A percentile compares a stretch with the other conserved stretches of the same genome.
phyloP scores from a whole-genome alignment of 2,888 invertebrate genomes.

The Dermolepida albohirtum region DNA sequence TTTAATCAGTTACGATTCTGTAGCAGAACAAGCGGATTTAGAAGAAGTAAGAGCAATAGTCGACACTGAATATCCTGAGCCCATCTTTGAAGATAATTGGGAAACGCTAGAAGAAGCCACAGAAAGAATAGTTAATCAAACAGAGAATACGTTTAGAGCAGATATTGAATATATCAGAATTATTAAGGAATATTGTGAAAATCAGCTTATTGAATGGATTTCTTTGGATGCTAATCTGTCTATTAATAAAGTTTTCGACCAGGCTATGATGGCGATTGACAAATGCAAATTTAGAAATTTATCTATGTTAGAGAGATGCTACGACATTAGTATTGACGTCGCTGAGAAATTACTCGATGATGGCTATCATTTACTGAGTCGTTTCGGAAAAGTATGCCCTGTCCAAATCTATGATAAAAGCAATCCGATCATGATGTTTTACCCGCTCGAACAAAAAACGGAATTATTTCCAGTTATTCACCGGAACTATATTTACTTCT shows the following conservation, averaged over 20 bases:
- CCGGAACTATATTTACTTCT: slow-evolving; percentile 72
- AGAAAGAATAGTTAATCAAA: slow-evolving; percentile 65
- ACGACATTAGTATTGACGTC: slow-evolving; percentile 66
- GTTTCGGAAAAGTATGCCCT: slow-evolving; percentile 74
- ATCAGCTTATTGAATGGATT: slow-evolving; percentile 66
- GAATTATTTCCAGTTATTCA: slow-evolving; percentile 70
- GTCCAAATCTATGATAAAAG: slow-evolving; percentile 70
- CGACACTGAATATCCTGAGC: slow-evolving; percentile 65
- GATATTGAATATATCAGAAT: slow-evolving; percentile 65
- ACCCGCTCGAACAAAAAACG: slow-evolving; percentile 62
- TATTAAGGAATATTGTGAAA: slow-evolving; percentile 61
- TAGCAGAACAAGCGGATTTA: slow-evolving; percentile 67
- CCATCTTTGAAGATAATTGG: slow-evolving; percentile 65
- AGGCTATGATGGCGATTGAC: slow-evolving; percentile 55
- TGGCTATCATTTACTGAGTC: slow-evolving; percentile 74
- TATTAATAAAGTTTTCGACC: slow-evolving; percentile 55
- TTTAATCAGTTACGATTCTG: slow-evolving; percentile 62
- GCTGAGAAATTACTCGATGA: slow-evolving; percentile 70
- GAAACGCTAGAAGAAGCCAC: slow-evolving; percentile 67
- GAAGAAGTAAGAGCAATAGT: slow-evolving; percentile 64
- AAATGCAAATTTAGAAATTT: slow-evolving; percentile 65
- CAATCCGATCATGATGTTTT: slow-evolving; percentile 67
- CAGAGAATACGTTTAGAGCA: slow-evolving; percentile 65
- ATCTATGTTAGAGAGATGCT: slow-evolving; percentile 71
- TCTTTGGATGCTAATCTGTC: slow-evolving; percentile 65